phyloP scores from a whole-genome alignment of 2,113 vertebrate species.

The Syrmaticus mikado region DNA sequence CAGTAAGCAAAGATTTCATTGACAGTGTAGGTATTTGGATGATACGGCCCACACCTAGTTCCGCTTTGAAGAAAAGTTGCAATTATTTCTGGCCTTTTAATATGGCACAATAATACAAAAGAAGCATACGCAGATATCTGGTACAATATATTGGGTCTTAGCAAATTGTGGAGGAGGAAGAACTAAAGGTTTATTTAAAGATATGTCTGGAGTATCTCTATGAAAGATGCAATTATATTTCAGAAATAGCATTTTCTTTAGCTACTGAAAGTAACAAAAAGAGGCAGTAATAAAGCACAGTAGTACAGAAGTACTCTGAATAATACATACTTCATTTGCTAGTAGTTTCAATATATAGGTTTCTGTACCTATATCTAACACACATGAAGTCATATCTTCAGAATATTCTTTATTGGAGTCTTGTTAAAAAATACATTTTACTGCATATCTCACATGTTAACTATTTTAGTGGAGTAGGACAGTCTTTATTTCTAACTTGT shows the following conservation, averaged over 20 bases:
- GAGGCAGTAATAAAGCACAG: neutral
- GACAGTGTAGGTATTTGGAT: neutral
- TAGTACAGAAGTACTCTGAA: neutral
- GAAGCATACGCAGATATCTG: neutral
- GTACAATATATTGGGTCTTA: neutral
- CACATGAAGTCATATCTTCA: neutral
- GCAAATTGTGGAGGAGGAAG: neutral
- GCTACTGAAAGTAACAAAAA: neutral
- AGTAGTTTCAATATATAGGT: neutral
- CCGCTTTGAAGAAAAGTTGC: neutral
- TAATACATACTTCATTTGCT: neutral
- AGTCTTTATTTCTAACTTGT: constrained; percentile 26
- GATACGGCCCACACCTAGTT: neutral
- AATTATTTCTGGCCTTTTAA: neutral
- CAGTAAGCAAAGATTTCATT: neutral
- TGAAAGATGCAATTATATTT: neutral
- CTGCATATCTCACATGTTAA: neutral
- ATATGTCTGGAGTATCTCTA: neutral
- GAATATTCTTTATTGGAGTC: neutral
- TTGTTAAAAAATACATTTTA: neutral
- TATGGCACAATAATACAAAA: neutral
- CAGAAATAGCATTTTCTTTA: neutral
- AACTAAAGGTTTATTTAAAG: neutral
- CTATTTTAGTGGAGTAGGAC: neutral
- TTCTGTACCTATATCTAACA: neutral